phyloP scores from a whole-genome alignment of 2,888 invertebrate genomes.

The Amblyjoppa proteus region DNA sequence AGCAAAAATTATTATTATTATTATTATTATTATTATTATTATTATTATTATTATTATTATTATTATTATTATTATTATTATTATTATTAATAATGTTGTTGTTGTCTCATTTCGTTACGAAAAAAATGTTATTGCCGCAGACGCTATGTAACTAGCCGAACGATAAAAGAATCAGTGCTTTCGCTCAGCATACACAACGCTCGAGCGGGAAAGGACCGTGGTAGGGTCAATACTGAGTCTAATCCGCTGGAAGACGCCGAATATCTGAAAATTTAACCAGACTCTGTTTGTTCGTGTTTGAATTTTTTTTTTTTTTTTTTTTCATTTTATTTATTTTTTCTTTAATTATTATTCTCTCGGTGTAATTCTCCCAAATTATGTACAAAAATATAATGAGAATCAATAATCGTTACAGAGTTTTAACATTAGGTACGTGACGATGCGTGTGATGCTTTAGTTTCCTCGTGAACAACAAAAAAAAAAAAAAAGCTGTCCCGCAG shows the following conservation, averaged over 20 bases:
- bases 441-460: conserved; percentile 65
- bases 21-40: no score
- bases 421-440: conserved; percentile 79
- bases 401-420: conserved; percentile 80
- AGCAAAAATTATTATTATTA: no score
- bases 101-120: no score
- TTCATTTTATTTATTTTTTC: conserved; percentile 41
- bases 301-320: conserved; percentile 1
- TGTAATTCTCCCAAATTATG: conserved; percentile 80
- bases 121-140: no score
- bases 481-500: conserved; percentile 44
- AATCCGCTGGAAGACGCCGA: not conserved
- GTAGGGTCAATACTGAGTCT: no score
- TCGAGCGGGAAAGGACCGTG: no score
- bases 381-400: conserved; percentile 84
- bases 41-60: no score
- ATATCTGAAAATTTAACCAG: not conserved
- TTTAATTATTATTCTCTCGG: conserved; percentile 73
- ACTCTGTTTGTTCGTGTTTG: conserved; percentile 19
- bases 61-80: no score
- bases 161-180: no score
- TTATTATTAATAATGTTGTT: no score
- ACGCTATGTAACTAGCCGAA: no score
- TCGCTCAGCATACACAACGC: no score
- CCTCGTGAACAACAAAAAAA: conserved; percentile 22